Conservation (phyloP, 1,140 invertebrate genomes). For the Sminthurides bifidus region DNA sequence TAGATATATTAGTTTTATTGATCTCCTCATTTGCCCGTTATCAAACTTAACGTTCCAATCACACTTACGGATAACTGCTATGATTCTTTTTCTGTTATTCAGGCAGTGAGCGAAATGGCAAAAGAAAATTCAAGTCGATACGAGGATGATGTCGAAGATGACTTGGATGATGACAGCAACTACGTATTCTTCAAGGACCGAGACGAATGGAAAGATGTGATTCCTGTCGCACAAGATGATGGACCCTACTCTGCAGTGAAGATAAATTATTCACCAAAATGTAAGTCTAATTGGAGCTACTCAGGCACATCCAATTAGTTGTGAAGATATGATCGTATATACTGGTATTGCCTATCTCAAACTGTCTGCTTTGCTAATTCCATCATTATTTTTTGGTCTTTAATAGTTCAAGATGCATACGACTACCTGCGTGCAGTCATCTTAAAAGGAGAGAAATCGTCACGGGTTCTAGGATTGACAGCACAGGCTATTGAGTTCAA, state of each 20-base stretch:
- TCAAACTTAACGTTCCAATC: too few species aligned
- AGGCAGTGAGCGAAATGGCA: too few species aligned
- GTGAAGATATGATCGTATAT: neutral
- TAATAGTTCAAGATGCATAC: slow-evolving; percentile 77
- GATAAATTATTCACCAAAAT: slow-evolving; percentile 83
- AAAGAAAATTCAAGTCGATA: too few species aligned
- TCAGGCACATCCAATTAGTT: neutral
- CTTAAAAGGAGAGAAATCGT: slow-evolving; percentile 70
- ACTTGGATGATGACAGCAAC: too few species aligned
- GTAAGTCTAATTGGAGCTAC: slow-evolving; percentile 44
- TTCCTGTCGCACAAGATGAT: slow-evolving; percentile 73
- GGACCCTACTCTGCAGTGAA: slow-evolving; percentile 71
- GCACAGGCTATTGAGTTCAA: slow-evolving; percentile 83
- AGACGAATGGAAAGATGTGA: slow-evolving; percentile 76
- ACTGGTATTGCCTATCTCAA: neutral
- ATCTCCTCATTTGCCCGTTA: too few species aligned
- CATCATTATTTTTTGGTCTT: slow-evolving; percentile 37
- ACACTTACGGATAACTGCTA: too few species aligned
- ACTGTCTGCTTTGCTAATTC: neutral
- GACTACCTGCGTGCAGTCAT: slow-evolving; percentile 90
- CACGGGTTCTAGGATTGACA: slow-evolving; percentile 74
- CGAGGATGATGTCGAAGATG: too few species aligned
- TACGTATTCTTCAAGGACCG: too few species aligned
- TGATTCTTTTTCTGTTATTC: too few species aligned
- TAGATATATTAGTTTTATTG: too few species aligned